phyloP scores from a whole-genome alignment of 1,140 invertebrate species.

The Scylla paramamosain region DNA sequence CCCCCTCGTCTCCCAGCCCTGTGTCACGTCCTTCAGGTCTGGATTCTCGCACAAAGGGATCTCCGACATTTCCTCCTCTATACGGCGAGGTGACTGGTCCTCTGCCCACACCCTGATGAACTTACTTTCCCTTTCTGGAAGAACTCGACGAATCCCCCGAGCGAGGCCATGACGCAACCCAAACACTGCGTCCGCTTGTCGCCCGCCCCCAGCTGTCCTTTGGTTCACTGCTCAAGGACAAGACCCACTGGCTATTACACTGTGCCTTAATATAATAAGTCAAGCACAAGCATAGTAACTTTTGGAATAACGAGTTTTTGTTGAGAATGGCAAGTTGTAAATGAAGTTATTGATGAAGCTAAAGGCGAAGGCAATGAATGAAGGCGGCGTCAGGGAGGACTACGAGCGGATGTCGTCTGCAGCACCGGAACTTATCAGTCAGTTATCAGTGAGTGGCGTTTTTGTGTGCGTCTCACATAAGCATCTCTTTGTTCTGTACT shows the following conservation, averaged over 20 bases:
- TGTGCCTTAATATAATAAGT: no score
- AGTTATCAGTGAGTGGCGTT: no score
- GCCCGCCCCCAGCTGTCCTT: no score
- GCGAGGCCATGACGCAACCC: slow-evolving; percentile 76
- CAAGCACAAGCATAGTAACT: no score
- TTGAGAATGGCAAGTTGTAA: no score
- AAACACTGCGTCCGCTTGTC: slow-evolving; percentile 65
- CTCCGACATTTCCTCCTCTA: not conserved
- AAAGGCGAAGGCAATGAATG: not conserved
- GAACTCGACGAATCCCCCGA: slow-evolving; percentile 84
- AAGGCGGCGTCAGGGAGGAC: not conserved
- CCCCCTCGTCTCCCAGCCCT: not conserved
- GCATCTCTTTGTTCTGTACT: no score
- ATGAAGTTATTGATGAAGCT: not conserved
- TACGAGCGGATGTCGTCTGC: slow-evolving; percentile 54
- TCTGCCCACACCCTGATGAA: slow-evolving; percentile 17
- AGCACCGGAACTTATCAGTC: not conserved
- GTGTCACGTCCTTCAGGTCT: not conserved
- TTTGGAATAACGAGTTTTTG: no score
- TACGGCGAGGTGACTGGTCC: not conserved
- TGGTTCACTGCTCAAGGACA: no score
- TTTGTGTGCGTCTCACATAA: no score
- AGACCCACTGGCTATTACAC: no score
- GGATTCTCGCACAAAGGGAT: no score
- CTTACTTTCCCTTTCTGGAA: slow-evolving; percentile 90